Conservation (phyloP, 2,888 invertebrate genomes). For the Patella ulyssiponensis region DNA sequence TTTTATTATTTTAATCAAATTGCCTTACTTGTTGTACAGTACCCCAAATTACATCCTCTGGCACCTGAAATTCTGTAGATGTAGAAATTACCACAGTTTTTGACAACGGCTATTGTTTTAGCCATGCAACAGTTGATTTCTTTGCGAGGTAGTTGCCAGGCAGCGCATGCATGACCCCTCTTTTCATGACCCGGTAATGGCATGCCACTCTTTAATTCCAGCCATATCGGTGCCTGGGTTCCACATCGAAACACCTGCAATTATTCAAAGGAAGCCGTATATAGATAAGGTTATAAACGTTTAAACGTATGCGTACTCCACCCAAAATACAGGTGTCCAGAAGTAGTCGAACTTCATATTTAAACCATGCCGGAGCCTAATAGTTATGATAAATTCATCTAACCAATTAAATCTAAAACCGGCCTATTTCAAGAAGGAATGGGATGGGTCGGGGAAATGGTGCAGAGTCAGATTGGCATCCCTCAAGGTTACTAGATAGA, state of each 20-base stretch:
- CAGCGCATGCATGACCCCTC: constrained; percentile 41
- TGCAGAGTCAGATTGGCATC: too few relatives aligned
- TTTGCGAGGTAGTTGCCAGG: constrained; percentile 31
- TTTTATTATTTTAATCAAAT: background rate
- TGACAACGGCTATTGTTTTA: constrained; percentile 36
- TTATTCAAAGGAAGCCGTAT: too few relatives aligned
- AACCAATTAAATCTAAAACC: too few relatives aligned
- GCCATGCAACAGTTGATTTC: constrained; percentile 42
- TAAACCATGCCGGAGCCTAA: background rate
- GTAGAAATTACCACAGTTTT: constrained; percentile 54
- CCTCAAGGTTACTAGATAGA: too few relatives aligned
- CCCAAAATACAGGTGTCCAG: background rate
- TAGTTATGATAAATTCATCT: background rate
- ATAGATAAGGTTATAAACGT: too few relatives aligned
- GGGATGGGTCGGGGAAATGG: too few relatives aligned
- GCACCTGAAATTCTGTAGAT: constrained; percentile 51
- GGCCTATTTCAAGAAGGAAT: too few relatives aligned
- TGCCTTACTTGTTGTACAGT: constrained; percentile 49
- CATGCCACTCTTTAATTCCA: constrained; percentile 32
- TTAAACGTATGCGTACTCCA: background rate
- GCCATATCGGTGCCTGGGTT: constrained; percentile 46
- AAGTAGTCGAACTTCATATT: background rate
- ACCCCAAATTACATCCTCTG: constrained; percentile 55
- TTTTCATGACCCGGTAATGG: constrained; percentile 36
- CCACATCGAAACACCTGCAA: constrained; percentile 44